Evolutionary conservation across 2,797 vertebrate species (phyloP).

Genomic region (Gadopsis bispinosus): DNA sequence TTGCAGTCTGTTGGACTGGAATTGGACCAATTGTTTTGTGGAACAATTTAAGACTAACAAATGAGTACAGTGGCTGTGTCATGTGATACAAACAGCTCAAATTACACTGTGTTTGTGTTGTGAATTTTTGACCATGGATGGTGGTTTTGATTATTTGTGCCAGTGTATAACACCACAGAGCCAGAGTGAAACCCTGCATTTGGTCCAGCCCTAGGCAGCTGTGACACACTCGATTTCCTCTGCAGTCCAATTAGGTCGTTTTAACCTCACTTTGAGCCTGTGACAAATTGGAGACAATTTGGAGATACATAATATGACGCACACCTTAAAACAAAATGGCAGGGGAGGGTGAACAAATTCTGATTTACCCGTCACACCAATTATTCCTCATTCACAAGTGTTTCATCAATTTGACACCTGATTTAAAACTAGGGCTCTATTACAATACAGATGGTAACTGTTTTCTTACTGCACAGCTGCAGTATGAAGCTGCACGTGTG

Average conservation of each 20-base stretch:
- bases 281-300: conserved; percentile 76
- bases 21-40: conserved; percentile 34
- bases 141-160: conserved; percentile 38
- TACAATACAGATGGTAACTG: conserved; percentile 48
- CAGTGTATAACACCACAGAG: conserved; percentile 26
- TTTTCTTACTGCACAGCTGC: conserved; percentile 56
- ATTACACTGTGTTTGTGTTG: conserved; percentile 16
- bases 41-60: conserved; percentile 54
- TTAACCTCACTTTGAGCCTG: conserved; percentile 72
- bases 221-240: conserved; percentile 64
- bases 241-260: conserved; percentile 68
- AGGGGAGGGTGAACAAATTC: conserved; percentile 56
- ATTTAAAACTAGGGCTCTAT: conserved; percentile 53
- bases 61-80: conserved; percentile 28
- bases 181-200: conserved; percentile 39
- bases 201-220: conserved; percentile 53
- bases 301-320: conserved; percentile 67
- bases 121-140: conserved; percentile 28
- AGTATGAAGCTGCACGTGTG: conserved; percentile 36
- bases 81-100: conserved; percentile 33
- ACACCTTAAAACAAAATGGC: conserved; percentile 67
- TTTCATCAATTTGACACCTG: conserved; percentile 73
- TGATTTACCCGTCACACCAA: conserved; percentile 71
- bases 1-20: conserved; percentile 53
- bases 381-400: conserved; percentile 69